Conservation (phyloP, 2,888 invertebrate species). For the Aphrophora alni region DNA sequence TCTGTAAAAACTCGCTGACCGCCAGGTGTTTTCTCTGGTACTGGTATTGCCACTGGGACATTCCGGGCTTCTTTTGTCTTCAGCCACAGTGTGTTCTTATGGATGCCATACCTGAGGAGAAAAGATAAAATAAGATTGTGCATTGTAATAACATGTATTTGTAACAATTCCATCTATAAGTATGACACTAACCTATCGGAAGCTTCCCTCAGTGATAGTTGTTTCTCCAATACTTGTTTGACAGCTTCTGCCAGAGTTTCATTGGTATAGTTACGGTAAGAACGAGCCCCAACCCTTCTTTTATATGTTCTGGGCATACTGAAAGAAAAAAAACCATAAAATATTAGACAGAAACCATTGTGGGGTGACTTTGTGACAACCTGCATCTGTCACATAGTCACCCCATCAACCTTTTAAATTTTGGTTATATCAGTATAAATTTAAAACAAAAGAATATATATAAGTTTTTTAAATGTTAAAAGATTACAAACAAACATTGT, state of each 20-base stretch:
- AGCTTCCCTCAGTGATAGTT: constrained; percentile 25
- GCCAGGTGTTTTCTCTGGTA: no score
- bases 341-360: neutral
- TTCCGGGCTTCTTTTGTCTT: no score
- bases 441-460: neutral
- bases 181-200: neutral
- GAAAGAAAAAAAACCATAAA: neutral
- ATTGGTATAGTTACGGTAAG: constrained; percentile 37
- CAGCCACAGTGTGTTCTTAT: no score
- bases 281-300: constrained; percentile 34
- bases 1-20: no score
- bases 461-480: neutral
- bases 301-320: neutral
- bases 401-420: neutral
- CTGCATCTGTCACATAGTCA: no score
- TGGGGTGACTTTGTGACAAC: neutral
- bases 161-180: neutral
- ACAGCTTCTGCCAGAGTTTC: constrained; percentile 33
- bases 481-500: neutral
- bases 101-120: neutral
- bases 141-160: neutral
- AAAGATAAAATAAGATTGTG: neutral
- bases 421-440: neutral
- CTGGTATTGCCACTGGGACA: no score
- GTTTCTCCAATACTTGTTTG: constrained; percentile 16